These are phyloP conservation scores for Atta texana DNA, from an alignment of 1,140 invertebrate species.

Conservation along the genomic window DNA sequence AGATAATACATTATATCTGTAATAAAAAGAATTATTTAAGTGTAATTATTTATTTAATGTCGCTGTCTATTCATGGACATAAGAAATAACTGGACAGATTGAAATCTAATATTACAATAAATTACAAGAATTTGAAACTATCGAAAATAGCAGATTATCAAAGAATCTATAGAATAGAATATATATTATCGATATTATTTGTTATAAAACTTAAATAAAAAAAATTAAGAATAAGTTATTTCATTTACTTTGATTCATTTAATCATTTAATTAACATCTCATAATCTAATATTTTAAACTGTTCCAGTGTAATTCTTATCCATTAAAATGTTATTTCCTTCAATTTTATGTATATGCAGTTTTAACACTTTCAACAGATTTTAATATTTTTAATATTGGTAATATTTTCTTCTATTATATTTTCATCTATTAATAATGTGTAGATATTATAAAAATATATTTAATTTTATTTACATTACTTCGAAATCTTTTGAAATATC, in stretches of 20 bases:
- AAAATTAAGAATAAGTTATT: slow-evolving; percentile 1
- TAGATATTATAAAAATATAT: slow-evolving; percentile 41
- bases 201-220: not conserved
- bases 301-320: not conserved
- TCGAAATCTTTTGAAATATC: not conserved
- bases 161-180: slow-evolving; percentile 11
- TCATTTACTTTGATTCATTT: not conserved
- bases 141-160: not conserved
- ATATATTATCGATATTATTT: slow-evolving; percentile 1
- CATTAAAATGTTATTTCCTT: not conserved
- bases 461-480: slow-evolving; percentile 15
- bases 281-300: slow-evolving; percentile 16
- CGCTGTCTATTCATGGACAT: not conserved
- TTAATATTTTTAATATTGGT: not conserved
- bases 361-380: not conserved
- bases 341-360: not conserved
- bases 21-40: slow-evolving; percentile 11
- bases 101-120: slow-evolving; percentile 25
- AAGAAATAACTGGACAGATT: slow-evolving; percentile 31
- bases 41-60: slow-evolving; percentile 1
- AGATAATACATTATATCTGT: not conserved
- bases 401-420: not conserved
- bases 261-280: not conserved
- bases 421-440: not conserved
- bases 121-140: not conserved